Evolutionary conservation across 2,888 invertebrate genomes (phyloP), one percentile per base, ranked within the genome.

Genomic region (Diadromus collaris): DNA sequence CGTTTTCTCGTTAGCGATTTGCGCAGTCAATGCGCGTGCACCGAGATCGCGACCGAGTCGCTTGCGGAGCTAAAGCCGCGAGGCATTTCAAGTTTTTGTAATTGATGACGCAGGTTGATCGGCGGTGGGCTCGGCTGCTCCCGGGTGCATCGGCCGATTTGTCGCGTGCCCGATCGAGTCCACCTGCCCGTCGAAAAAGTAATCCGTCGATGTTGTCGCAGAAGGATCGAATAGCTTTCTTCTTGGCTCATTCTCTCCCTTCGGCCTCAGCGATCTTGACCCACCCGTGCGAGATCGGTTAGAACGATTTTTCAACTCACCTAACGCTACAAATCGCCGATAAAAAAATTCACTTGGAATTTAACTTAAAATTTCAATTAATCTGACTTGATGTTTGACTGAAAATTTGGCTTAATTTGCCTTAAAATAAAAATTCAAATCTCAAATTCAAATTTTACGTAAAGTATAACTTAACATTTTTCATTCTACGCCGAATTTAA

Each of bases 111-210:
- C 61, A 58, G 68, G 32, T 19, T 69, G 68, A 27, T 56, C 58
- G 54, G 58, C 27, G 24, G 58, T 56, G 38, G n/a, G n/a, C 4
- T 41, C 41, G 24, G 60, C 51, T 19, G 60, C 10, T 64, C 56
- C 29, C 38, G n/a, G 10, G 54, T 58, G 44, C 44, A 58, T 34
- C 82, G 84, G 86, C 86, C 85, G 88, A 89, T 89, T 89, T 89
- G 89, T 89, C 89, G 89, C 90, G 89, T 90, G 89, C 87, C 87
- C 76, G 82, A 83, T 77, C 76, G 77, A 69, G 72, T 63, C 77
- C 81, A 89, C 87, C 89, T 89, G 89, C 86, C 85, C 84, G 79
- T 80, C 80, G 82, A 79, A 76, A 79, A 78, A 78, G 64, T 38
- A 64, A 69, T 46, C 61, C 56, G 41, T 34, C 32, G 56, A 56